Conservation (phyloP, 2,888 invertebrate species). For the Scaeva pyrastri region DNA sequence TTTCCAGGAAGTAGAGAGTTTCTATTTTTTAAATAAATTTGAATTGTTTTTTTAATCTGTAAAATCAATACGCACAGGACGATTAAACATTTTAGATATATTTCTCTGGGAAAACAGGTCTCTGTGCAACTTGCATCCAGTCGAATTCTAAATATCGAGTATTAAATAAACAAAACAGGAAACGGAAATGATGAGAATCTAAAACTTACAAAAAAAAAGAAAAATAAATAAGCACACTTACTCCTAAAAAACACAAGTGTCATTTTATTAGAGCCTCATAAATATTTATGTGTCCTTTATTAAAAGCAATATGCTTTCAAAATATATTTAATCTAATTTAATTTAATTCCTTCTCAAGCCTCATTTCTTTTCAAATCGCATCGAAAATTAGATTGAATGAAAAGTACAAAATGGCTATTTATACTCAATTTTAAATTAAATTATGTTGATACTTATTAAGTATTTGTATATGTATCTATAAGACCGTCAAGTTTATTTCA, state of each 20-base stretch:
- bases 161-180: too few relatives aligned
- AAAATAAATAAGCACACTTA: too few relatives aligned
- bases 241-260: background rate
- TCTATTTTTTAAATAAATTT: too few relatives aligned
- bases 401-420: constrained; percentile 1
- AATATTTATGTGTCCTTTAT: background rate
- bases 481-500: constrained; percentile 6
- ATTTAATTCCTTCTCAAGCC: constrained; percentile 1
- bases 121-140: too few relatives aligned
- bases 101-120: too few relatives aligned
- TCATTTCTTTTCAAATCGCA: constrained; percentile 8
- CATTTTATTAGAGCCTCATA: background rate
- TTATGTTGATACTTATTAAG: background rate
- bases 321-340: constrained; percentile 11
- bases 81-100: too few relatives aligned
- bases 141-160: too few relatives aligned
- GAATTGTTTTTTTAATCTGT: too few relatives aligned
- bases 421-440: constrained; percentile 19
- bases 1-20: too few relatives aligned
- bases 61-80: too few relatives aligned
- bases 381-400: constrained; percentile 26
- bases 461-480: background rate
- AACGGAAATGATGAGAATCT: too few relatives aligned
- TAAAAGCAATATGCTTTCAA: background rate
- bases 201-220: too few relatives aligned